Percentiles rank a stretch among this genome's conserved stretches.
Conservation (phyloP, 2,113 vertebrate species). For the Sula dactylatra region DNA sequence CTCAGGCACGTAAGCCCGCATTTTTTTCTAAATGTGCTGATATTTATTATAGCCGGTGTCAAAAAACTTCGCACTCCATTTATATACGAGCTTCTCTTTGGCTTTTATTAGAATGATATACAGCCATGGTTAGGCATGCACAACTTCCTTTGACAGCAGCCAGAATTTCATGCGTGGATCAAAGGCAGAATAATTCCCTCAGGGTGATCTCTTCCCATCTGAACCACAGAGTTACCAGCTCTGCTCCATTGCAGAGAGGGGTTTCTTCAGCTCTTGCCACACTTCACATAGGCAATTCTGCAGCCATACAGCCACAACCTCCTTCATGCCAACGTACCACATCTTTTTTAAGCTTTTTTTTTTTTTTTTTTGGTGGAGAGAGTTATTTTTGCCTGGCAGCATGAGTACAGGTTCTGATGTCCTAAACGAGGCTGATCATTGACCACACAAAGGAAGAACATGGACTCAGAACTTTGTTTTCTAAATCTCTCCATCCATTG, state of each 20-base stretch:
- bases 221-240: neutral
- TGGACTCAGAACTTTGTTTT: neutral
- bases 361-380: neutral
- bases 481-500: neutral
- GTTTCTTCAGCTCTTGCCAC: neutral
- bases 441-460: neutral
- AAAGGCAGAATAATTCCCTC: neutral
- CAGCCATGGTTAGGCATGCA: neutral
- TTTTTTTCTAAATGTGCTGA: neutral
- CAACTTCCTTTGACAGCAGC: conserved; percentile 23
- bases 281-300: neutral
- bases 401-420: neutral
- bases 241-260: neutral
- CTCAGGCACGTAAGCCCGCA: neutral
- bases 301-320: neutral
- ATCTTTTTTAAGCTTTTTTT: neutral
- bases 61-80: conserved; percentile 8
- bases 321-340: fast-evolving
- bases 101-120: conserved; percentile 38
- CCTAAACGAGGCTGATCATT: neutral
- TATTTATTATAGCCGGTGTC: conserved; percentile 21
- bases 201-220: neutral
- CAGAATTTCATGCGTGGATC: neutral
- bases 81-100: conserved; percentile 10
- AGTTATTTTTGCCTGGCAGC: neutral